Evolutionary conservation across 2,113 vertebrate genomes (phyloP), one percentile per base, ranked within the genome.

Genomic region (Noturus placidus): DNA sequence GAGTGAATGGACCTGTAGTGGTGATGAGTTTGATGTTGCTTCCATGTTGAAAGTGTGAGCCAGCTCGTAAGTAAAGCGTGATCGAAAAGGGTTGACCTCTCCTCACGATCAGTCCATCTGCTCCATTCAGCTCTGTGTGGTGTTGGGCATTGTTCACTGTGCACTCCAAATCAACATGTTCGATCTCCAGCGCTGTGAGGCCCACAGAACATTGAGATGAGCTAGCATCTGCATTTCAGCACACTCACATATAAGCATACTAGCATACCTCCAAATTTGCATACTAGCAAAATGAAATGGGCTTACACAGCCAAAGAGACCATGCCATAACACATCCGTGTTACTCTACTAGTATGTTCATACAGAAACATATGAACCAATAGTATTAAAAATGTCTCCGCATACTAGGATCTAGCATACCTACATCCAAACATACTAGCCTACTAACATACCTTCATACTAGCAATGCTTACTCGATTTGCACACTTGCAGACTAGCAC

Each of bases 51-150:
- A 96, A 95, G 7, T 65, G 79, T 67, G 86, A 89, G 2, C 94
- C 93, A 15, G 94, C 88, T 0, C 89, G 90, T 63, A 98, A 96
- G 85, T 88, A 85, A 86, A 98, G 92, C 0, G 91, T 94, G 89
- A 98, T 54, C n/a, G 9, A 56, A 89, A 98, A 98, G 87, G 94
- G 91, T 91, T 97, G 96, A 0, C 97, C 97, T 17, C 97, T 93
- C 27, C 97, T 92, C 22, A 98, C 91, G 13, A 98, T 93, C 92
- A 99, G 93, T 80, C 85, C 91, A 59, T 92, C 20, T 52, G 67
- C 78, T 79, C 94, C 92, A 87, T 91, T 93, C 63, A 90, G 94
- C 0, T 92, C 91, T 0, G 97, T 97, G 35, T 94, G 91, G 92
- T 98, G 97, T 82, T 93, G 93, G 7, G 0, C 90, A 76, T 93